phyloP scores from a whole-genome alignment of 2,113 vertebrate genomes.

The Archilochus colubris region DNA sequence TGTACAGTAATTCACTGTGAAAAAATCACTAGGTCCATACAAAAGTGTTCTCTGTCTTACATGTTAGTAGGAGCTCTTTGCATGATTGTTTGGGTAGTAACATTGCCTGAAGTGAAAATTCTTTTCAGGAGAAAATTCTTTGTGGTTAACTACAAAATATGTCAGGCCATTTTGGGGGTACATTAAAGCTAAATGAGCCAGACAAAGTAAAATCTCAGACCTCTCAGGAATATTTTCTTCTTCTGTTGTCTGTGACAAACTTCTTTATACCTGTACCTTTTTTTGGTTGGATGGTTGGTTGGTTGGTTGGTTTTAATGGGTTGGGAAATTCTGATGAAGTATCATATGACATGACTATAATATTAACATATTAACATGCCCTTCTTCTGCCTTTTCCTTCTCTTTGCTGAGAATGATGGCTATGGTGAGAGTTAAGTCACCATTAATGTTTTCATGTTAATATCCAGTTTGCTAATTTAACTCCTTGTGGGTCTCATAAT shows the following conservation, averaged over 20 bases:
- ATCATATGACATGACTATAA: background rate
- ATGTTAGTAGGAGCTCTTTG: constrained; percentile 22
- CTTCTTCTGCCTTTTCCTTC: background rate
- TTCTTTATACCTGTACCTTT: background rate
- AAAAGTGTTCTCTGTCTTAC: constrained; percentile 1
- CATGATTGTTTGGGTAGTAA: background rate
- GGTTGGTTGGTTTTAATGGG: background rate
- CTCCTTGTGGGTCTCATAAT: background rate
- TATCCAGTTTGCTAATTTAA: background rate
- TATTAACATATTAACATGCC: background rate
- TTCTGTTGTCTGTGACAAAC: background rate
- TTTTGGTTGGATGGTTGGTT: background rate
- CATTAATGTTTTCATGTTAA: background rate
- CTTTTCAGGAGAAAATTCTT: constrained; percentile 2
- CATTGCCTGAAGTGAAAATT: background rate
- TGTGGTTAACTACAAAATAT: background rate
- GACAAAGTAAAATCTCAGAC: background rate
- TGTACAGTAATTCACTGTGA: constrained; percentile 6
- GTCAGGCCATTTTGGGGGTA: background rate
- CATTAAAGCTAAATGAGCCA: background rate
- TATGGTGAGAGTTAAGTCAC: background rate
- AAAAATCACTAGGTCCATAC: background rate
- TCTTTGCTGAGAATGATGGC: background rate
- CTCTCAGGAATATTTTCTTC: background rate
- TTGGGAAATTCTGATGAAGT: background rate